These are phyloP conservation scores for Prolemur simus DNA, from an alignment of 2,113 vertebrate genomes.

Conservation along the genomic window DNA sequence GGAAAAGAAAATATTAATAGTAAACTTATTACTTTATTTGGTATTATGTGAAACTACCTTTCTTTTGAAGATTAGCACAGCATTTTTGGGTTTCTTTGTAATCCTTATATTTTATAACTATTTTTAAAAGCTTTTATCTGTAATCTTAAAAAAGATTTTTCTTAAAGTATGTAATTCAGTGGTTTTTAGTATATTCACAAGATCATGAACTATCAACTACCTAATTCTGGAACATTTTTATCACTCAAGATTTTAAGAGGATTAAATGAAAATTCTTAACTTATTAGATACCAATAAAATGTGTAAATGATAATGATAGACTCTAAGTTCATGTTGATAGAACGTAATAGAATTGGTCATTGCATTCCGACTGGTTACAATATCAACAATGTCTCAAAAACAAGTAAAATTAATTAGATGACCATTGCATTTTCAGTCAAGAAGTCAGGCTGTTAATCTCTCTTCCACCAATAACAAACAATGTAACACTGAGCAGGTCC, in stretches of 20 bases:
- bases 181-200: slow-evolving; percentile 3
- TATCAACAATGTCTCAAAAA: slow-evolving; percentile 30
- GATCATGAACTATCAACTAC: background rate
- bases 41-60: background rate
- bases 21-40: slow-evolving; percentile 1
- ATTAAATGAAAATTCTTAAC: slow-evolving; percentile 45
- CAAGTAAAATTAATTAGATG: slow-evolving; percentile 11
- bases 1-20: background rate
- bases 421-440: slow-evolving; percentile 7
- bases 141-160: background rate
- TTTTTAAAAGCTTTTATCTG: slow-evolving; percentile 19
- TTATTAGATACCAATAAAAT: slow-evolving; percentile 35
- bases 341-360: background rate
- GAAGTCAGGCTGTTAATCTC: slow-evolving; percentile 11
- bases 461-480: slow-evolving; percentile 27
- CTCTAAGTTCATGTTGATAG: background rate
- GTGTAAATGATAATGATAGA: background rate
- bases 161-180: background rate
- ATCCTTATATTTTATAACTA: slow-evolving; percentile 21
- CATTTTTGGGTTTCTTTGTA: background rate
- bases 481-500: background rate
- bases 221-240: slow-evolving; percentile 50
- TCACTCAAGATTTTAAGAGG: slow-evolving; percentile 41
- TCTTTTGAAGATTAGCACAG: background rate
- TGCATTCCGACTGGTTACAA: background rate